Evolutionary conservation across 1,140 invertebrate species (phyloP).

Genomic region (Monochamus saltuarius): DNA sequence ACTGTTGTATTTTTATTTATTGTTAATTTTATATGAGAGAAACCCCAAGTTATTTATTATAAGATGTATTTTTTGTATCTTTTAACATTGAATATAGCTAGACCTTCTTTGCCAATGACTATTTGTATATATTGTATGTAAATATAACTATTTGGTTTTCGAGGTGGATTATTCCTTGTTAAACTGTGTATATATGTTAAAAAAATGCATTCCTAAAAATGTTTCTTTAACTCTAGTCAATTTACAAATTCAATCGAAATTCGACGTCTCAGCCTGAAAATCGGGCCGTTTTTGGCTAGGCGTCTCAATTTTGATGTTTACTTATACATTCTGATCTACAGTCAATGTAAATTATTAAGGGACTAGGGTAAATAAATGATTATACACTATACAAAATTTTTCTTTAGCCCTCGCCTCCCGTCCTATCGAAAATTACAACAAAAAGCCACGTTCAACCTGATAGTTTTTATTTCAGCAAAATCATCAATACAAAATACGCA

Average conservation of each 20-base stretch:
- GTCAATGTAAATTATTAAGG: constrained; percentile 14
- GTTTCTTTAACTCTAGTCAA: constrained; percentile 35
- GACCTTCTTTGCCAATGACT: constrained; percentile 14
- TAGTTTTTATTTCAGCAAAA: too few relatives aligned
- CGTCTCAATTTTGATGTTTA: neutral
- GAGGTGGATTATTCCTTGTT: neutral
- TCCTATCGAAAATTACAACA: too few relatives aligned
- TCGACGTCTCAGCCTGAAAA: constrained; percentile 1
- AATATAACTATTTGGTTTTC: constrained; percentile 15
- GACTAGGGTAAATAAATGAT: constrained; percentile 20
- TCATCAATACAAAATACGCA: too few relatives aligned
- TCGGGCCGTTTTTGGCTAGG: too few relatives aligned
- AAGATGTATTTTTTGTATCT: constrained; percentile 2
- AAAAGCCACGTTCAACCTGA: too few relatives aligned
- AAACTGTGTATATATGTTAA: constrained; percentile 30
- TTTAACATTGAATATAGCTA: neutral
- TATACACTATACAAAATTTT: too few relatives aligned
- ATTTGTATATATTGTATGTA: constrained; percentile 22
- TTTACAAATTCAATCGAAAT: constrained; percentile 20
- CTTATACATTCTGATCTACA: constrained; percentile 2
- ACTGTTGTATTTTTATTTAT: neutral
- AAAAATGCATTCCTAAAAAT: constrained; percentile 35
- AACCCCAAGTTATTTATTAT: neutral
- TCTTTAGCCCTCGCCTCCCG: too few relatives aligned
- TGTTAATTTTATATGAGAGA: neutral